A percentile compares a stretch with the other conserved stretches of the same genome.
Conservation (phyloP, 2,797 vertebrate species). For the Austrolebias charrua region DNA sequence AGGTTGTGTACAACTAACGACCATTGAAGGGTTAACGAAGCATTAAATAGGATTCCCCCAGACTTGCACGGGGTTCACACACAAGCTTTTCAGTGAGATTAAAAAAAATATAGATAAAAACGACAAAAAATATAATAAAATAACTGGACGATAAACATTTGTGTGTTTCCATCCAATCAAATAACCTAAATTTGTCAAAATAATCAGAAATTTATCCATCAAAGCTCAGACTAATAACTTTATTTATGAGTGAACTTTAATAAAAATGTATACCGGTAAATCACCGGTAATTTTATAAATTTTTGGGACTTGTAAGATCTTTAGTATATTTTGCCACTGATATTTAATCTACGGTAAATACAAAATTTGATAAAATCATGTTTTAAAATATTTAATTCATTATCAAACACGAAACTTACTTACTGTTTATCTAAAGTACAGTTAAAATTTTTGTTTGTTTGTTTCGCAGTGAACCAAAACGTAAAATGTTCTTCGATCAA, state of each 20-base stretch:
- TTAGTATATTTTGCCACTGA: too few species aligned
- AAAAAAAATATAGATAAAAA: conserved; percentile 22
- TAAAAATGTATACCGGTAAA: too few species aligned
- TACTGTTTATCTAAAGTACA: background rate
- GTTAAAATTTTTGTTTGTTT: background rate
- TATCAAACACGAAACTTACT: background rate
- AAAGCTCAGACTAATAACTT: too few species aligned
- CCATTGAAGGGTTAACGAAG: conserved; percentile 71
- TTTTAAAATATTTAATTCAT: background rate
- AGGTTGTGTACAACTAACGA: conserved; percentile 57
- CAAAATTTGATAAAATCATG: background rate
- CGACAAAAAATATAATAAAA: too few species aligned
- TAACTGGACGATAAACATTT: too few species aligned
- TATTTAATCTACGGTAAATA: too few species aligned
- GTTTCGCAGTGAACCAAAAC: background rate
- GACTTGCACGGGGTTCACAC: conserved; percentile 17
- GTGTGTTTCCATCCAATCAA: too few species aligned
- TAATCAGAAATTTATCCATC: too few species aligned
- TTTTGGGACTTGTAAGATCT: too few species aligned
- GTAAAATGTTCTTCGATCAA: background rate
- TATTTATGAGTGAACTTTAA: too few species aligned
- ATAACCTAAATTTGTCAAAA: too few species aligned
- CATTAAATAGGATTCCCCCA: conserved; percentile 64
- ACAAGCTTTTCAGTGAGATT: conserved; percentile 17
- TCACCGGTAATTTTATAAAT: too few species aligned